Base-by-base conservation (phyloP, 2,888 invertebrate species). In the Tachina grossa region DNA sequence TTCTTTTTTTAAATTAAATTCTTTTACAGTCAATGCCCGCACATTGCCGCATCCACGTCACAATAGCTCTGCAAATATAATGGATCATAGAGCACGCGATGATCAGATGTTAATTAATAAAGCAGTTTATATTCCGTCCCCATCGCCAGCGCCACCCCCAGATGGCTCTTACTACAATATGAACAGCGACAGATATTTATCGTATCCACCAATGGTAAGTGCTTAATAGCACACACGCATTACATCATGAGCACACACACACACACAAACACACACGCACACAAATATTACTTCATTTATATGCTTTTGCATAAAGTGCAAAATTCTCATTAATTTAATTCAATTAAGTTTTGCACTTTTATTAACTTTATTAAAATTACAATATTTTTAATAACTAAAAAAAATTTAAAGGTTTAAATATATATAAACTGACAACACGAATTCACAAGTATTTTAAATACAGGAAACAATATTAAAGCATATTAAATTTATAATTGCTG, bases 111-210 rank as follows among this genome's bases (percentile, higher is more conserved):
- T 93, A 83, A 91, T 92, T 85, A 92, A 88, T 86, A 93, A 93
- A 89, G 87, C 87, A 81, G 91, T 92, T 83, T 93, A 93, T 88
- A 93, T 93, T 90, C 93, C 93, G 91, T 92, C 93, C 91, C 94
- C 95, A 84, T 95, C 96, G 82, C 96, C 96, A 53, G 95, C 96
- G 92, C 96, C 96, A 3, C 96, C 96, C 0, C 94, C 96, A 45
- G 96, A 96, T 90, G 96, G 96, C 68, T 95, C 96, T 51, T 96
- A 96, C 91, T 96, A 96, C 93, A 96, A 96, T 92, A 96, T 96
- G 95, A 93, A 95, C 59, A 96, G 96, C 2, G 96, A 96, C 86
- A 94, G 96, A 89, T 97, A 97, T 92, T 94, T 97, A 78, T 96
- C 96, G 1, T 97, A 96, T 92, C 96, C 97, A 47, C 96, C 96